A percentile compares a stretch with the other conserved stretches of the same genome.
Evolutionary conservation across 2,888 invertebrate species (phyloP).

Genomic region (Tenodera sinensis): DNA sequence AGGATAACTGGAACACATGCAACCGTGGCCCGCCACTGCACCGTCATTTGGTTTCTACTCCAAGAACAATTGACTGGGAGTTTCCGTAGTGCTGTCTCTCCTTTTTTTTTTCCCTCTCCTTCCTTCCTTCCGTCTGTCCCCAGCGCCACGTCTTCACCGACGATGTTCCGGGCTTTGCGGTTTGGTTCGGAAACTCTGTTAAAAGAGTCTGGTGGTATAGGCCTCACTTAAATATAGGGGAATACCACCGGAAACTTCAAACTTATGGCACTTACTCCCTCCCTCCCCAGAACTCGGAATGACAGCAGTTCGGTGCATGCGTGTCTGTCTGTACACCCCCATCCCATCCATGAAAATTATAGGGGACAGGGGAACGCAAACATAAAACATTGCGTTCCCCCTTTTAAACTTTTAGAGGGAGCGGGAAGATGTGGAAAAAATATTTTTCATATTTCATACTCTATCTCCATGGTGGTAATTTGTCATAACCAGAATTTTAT

Average conservation of each 20-base stretch:
- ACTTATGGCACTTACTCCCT: slow-evolving; percentile 23
- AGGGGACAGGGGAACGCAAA: not conserved
- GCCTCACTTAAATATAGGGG: slow-evolving; percentile 1
- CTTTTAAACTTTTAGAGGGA: not conserved
- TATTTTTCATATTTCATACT: slow-evolving; percentile 12
- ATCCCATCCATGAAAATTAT: slow-evolving; percentile 9
- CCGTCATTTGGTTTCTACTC: not conserved
- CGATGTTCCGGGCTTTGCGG: not conserved
- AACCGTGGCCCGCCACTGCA: not conserved
- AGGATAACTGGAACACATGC: not conserved
- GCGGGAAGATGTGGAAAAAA: not conserved
- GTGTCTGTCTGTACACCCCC: not conserved
- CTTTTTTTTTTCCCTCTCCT: not conserved
- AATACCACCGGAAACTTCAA: slow-evolving; percentile 21
- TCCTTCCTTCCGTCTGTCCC: not conserved
- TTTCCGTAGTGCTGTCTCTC: not conserved
- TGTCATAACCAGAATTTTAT: not conserved
- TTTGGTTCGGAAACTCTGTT: not conserved
- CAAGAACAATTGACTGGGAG: not conserved
- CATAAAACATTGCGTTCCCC: not conserved
- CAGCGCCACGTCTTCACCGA: not conserved
- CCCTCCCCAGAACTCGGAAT: slow-evolving; percentile 14
- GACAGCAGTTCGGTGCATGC: slow-evolving; percentile 4
- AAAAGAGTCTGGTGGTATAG: not conserved
- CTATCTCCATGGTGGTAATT: not conserved